These are phyloP conservation scores for Valencia hispanica DNA, from an alignment of 2,797 vertebrate species.

Conservation along the genomic window DNA sequence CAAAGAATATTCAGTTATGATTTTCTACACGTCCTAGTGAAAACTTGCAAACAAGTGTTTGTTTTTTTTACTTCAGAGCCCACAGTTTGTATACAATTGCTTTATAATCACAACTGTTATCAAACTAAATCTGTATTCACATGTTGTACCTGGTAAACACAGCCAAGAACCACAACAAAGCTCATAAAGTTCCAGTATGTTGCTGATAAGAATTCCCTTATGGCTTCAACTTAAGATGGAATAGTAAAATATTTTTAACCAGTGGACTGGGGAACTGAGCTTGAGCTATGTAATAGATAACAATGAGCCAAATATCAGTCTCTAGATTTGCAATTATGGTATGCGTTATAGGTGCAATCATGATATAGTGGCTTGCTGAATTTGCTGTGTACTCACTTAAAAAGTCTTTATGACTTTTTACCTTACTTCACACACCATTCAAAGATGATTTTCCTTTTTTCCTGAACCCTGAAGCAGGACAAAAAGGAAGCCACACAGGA, in stretches of 20 bases:
- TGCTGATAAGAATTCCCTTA: neutral
- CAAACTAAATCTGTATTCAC: neutral
- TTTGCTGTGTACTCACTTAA: neutral
- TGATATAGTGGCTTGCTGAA: neutral
- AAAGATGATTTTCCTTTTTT: neutral
- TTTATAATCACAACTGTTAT: neutral
- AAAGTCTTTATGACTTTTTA: neutral
- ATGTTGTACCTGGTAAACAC: neutral
- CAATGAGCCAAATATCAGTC: no score
- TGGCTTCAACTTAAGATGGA: neutral
- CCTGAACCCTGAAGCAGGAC: conserved; percentile 41
- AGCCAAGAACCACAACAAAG: neutral
- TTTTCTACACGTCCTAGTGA: neutral
- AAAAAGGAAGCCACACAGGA: conserved; percentile 59
- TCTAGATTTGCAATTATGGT: no score
- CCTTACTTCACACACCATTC: conserved; percentile 1
- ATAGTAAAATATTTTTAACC: neutral
- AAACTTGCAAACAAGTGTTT: neutral
- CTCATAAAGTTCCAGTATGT: neutral
- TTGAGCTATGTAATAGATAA: no score
- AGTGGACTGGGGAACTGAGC: no score
- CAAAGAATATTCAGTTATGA: neutral
- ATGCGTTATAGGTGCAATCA: neutral
- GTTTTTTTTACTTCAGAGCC: neutral
- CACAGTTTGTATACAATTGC: neutral